These are phyloP conservation scores for Lutraria lutraria DNA, from an alignment of 2,888 invertebrate species.

Conservation along the genomic window DNA sequence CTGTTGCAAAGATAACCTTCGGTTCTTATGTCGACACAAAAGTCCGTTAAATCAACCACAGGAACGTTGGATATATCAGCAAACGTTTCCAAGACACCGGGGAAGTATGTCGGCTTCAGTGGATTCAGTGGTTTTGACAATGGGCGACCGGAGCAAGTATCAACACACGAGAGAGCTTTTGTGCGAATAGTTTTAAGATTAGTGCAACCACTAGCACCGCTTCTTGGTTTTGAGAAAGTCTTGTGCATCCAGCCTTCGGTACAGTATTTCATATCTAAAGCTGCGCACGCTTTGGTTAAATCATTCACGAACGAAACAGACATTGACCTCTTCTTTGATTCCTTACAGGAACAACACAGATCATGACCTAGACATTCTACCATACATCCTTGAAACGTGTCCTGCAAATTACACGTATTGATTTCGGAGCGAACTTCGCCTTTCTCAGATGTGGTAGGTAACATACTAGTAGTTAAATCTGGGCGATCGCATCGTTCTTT, in stretches of 20 bases:
- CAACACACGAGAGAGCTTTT: not conserved
- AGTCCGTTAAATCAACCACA: not conserved
- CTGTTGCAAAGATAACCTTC: not conserved
- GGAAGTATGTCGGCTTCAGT: not conserved
- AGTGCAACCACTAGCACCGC: slow-evolving; percentile 5
- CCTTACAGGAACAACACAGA: slow-evolving; percentile 27
- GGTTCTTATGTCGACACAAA: slow-evolving; percentile 7
- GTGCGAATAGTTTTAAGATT: not conserved
- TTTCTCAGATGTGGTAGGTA: not conserved
- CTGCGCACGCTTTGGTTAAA: not conserved
- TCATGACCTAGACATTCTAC: not conserved
- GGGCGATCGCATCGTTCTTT: slow-evolving; percentile 4
- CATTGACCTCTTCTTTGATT: not conserved
- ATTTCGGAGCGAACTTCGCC: not conserved
- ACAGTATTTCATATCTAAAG: not conserved
- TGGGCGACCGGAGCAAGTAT: not conserved
- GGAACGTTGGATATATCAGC: not conserved
- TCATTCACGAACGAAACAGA: slow-evolving; percentile 11
- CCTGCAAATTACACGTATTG: not conserved
- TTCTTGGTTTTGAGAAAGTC: not conserved
- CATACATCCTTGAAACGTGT: slow-evolving; percentile 25
- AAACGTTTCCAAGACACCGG: not conserved
- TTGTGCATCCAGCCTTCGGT: not conserved
- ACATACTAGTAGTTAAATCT: not conserved
- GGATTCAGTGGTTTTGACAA: slow-evolving; percentile 23